Conservation (phyloP, 2,888 invertebrate species). For the Ernsta delagoae region DNA sequence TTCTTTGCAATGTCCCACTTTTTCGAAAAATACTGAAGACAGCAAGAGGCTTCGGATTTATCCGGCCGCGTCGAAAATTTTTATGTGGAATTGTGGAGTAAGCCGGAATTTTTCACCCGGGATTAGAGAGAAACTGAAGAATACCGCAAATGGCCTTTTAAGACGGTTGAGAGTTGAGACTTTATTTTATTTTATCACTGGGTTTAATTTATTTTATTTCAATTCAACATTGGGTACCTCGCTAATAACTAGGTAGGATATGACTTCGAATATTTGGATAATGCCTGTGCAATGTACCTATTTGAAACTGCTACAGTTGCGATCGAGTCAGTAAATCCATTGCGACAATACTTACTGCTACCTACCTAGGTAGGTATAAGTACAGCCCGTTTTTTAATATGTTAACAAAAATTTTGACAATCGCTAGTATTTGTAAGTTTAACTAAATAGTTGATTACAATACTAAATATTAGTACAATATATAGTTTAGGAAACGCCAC, state of each 20-base stretch:
- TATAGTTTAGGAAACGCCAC: background rate
- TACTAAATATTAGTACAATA: background rate
- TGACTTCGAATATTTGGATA: no score
- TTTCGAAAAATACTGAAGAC: constrained; percentile 9
- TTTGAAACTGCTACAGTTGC: no score
- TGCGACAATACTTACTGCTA: no score
- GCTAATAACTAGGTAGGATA: no score
- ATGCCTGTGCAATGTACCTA: no score
- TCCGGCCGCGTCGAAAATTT: constrained; percentile 10
- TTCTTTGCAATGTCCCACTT: constrained; percentile 6
- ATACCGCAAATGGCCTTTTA: constrained; percentile 10
- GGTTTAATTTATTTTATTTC: background rate
- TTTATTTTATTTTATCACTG: background rate
- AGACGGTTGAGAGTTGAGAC: background rate
- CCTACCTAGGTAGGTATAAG: no score
- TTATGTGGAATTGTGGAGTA: constrained; percentile 22
- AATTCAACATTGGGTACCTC: no score
- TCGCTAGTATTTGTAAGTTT: background rate
- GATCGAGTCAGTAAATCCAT: no score
- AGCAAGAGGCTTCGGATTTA: constrained; percentile 19
- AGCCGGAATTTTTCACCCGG: constrained; percentile 20
- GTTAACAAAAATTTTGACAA: no score
- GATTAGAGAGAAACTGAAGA: constrained; percentile 14
- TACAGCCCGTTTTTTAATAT: no score
- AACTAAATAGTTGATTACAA: background rate